Evolutionary conservation across 1,140 invertebrate genomes (phyloP), one percentile per base, ranked within the genome.

Genomic region (Sminthurides bifidus): DNA sequence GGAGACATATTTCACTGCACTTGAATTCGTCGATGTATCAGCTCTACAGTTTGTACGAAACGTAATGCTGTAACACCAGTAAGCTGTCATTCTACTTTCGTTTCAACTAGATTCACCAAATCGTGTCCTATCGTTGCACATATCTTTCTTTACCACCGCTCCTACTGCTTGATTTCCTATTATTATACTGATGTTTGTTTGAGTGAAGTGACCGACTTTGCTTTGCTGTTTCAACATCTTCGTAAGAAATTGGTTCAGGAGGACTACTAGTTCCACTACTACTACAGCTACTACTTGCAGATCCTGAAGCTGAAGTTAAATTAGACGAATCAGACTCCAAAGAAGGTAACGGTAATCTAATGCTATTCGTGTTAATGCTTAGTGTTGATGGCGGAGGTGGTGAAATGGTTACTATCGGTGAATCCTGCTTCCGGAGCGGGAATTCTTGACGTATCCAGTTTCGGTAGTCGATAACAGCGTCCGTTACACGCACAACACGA

Each of bases 381-480:
- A 27, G 19, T 19, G 26, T 10, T 31, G 35, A 19, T 10, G 48
- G 26, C 4, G 27, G 30, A 3, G 27, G 48, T 14, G 26, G 31
- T 19, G 44, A 21, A 27, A 48, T 21, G 10, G 44, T 15, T 6
- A 27, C 19, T 27, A 27, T 26, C 3, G 44, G 44, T 27, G 44
- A 48, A 27, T 48, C 44, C 30, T 48, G 44, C 30, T 48, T 48
- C 30, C 44, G 6, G 14, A 52, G 27, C 4, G 59, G 59, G 43
- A 59, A 63, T 14, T 52, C 49, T 8, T 58, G 31, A 27, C 54
- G 60, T 49, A 79, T 74, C 74, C 75, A 76, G 40, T 71, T 59
- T 15, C 92, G 79, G 71, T 95, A 94, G 48, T 87, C 80, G 65
- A 95, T 83, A 40, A 95, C 92, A 72, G 93, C 87, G 73, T 95